These are phyloP conservation scores for Drosophila fungiperda DNA, from an alignment of 2,888 invertebrate species.

Conservation along the genomic window DNA sequence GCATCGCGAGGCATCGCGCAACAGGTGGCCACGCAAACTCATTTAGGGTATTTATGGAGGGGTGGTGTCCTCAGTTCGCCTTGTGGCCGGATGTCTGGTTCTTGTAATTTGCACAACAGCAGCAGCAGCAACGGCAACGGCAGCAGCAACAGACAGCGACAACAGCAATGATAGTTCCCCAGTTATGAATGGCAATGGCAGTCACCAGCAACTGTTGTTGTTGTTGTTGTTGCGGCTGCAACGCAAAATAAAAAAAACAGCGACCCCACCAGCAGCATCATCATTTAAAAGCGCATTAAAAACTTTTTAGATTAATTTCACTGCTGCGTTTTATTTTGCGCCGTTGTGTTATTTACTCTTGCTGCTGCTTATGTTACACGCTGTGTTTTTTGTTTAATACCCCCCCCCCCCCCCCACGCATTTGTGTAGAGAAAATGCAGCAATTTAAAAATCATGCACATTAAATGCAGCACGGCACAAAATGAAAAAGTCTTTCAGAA, in stretches of 20 bases:
- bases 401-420: background rate
- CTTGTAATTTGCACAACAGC: constrained; percentile 72
- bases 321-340: constrained; percentile 58
- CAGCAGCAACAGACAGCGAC: constrained; percentile 24
- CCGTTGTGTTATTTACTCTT: constrained; percentile 60
- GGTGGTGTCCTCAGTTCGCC: constrained; percentile 31
- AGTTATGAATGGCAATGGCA: constrained; percentile 38
- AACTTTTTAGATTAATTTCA: constrained; percentile 84
- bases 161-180: constrained; percentile 32
- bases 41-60: constrained; percentile 54
- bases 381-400: constrained; percentile 58
- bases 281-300: constrained; percentile 84
- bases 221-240: constrained; percentile 10
- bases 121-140: constrained; percentile 31
- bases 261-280: constrained; percentile 64
- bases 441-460: constrained; percentile 55
- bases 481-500: background rate
- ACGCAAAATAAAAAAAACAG: constrained; percentile 36
- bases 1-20: constrained; percentile 32
- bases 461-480: constrained; percentile 25
- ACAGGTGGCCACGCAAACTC: constrained; percentile 74
- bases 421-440: constrained; percentile 35
- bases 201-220: constrained; percentile 29
- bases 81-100: constrained; percentile 66
- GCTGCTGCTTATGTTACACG: constrained; percentile 23